Evolutionary conservation across 2,113 vertebrate species (phyloP).

Genomic region (Lynx canadensis): DNA sequence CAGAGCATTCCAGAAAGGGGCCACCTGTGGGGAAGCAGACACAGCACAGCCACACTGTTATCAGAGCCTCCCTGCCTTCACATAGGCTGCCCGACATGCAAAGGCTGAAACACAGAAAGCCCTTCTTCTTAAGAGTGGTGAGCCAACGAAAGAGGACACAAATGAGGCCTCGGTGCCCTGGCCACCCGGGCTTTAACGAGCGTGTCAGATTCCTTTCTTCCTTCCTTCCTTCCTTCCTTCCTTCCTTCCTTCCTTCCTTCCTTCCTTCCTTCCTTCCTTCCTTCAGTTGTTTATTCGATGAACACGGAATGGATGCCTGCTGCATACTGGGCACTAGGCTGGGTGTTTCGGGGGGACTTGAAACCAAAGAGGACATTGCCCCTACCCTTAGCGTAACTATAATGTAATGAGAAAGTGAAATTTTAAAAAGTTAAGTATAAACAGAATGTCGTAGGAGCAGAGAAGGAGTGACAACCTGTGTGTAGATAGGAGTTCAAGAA

Average conservation of each 20-base stretch:
- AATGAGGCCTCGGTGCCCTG: not conserved
- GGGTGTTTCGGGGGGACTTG: not conserved
- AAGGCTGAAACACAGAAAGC: not conserved
- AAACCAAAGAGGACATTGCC: not conserved
- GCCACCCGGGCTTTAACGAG: rapidly evolving
- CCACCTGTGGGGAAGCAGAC: not conserved
- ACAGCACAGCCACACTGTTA: not conserved
- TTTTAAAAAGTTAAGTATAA: not conserved
- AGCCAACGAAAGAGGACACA: not conserved
- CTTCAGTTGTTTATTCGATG: not conserved
- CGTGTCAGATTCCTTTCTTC: not conserved
- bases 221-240: not conserved
- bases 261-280: not conserved
- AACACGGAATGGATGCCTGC: not conserved
- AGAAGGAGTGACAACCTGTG: not conserved
- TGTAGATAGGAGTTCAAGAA: not conserved
- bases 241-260: too few species aligned
- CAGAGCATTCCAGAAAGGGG: not conserved
- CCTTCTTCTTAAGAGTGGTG: not conserved
- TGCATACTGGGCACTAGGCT: not conserved
- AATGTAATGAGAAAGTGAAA: not conserved
- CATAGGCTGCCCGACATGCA: not conserved
- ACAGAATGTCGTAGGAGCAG: not conserved
- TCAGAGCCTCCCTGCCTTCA: not conserved
- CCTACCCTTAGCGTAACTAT: not conserved